A percentile compares a stretch with the other conserved stretches of the same genome.
These are phyloP conservation scores for Dolichallabes microphthalmus DNA, from an alignment of 2,113 vertebrate species.

Conservation along the genomic window DNA sequence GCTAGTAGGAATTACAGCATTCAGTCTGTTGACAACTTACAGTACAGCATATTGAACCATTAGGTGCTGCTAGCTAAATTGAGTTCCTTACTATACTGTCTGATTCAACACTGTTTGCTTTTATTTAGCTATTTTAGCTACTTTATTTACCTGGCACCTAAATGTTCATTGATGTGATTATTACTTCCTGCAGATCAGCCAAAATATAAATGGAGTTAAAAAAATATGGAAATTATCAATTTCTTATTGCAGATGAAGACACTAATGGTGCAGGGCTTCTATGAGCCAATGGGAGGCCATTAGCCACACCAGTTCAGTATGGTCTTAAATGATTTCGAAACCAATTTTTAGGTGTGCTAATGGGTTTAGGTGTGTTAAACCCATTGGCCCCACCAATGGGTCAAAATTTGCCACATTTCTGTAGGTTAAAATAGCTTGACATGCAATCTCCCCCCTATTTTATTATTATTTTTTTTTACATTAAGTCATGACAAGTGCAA, in stretches of 20 bases:
- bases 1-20: slow-evolving; percentile 64
- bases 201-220: background rate
- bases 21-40: slow-evolving; percentile 55
- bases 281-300: background rate
- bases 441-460: background rate
- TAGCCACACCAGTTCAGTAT: background rate
- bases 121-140: background rate
- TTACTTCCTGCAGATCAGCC: background rate
- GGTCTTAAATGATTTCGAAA: background rate
- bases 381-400: background rate
- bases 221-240: background rate
- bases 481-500: background rate
- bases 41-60: background rate
- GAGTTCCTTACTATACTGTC: background rate
- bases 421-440: background rate
- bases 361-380: too few species aligned
- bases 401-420: background rate
- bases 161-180: background rate
- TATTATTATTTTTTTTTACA: background rate
- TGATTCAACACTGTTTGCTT: background rate
- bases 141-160: background rate
- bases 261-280: background rate
- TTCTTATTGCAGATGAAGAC: background rate
- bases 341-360: background rate
- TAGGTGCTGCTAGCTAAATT: background rate